These are phyloP conservation scores for Apodemia mormo DNA, from an alignment of 2,888 invertebrate species.

Conservation along the genomic window DNA sequence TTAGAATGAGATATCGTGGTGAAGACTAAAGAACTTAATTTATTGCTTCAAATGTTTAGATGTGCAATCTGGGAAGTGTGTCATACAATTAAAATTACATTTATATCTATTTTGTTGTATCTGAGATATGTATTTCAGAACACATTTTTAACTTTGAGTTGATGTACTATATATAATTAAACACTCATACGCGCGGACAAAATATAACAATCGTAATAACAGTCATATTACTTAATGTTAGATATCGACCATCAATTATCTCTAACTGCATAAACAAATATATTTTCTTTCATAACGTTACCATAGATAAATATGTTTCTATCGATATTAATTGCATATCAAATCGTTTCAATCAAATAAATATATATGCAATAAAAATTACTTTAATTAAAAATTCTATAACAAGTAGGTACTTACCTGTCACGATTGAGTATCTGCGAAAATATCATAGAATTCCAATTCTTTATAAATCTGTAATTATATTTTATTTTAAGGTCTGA, in stretches of 20 bases:
- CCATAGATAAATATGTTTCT: slow-evolving; percentile 60
- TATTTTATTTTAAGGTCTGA: slow-evolving; percentile 61
- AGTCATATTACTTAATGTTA: slow-evolving; percentile 12
- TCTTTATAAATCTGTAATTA: slow-evolving; percentile 28
- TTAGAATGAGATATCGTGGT: slow-evolving; percentile 62
- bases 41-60: slow-evolving; percentile 54
- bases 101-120: background rate
- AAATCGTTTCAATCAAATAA: background rate
- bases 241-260: slow-evolving; percentile 12
- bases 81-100: slow-evolving; percentile 6
- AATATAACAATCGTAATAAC: slow-evolving; percentile 28
- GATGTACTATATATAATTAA: background rate
- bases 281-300: slow-evolving; percentile 63
- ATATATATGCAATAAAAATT: background rate
- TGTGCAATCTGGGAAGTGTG: slow-evolving; percentile 19
- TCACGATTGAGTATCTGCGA: background rate
- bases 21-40: slow-evolving; percentile 64
- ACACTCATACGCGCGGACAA: slow-evolving; percentile 22
- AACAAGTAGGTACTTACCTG: background rate
- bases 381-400: background rate
- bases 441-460: slow-evolving; percentile 3
- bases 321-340: background rate
- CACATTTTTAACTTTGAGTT: background rate
- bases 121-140: background rate
- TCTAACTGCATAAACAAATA: slow-evolving; percentile 30